Base-by-base conservation (phyloP, 1,140 invertebrate genomes). In the Rhynchophorus ferrugineus region DNA sequence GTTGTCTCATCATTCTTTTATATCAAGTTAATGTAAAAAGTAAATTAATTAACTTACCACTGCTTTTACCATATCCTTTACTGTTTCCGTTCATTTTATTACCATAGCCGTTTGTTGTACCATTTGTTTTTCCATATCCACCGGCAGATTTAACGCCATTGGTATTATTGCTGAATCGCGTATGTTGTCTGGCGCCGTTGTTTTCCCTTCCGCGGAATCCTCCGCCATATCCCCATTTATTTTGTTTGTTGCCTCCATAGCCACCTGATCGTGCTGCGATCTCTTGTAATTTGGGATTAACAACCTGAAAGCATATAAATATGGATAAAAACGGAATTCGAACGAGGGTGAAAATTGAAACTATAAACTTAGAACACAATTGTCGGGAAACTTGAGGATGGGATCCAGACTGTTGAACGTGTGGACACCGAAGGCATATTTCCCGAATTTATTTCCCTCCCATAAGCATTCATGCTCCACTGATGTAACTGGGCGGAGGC, bases 391-490 rank as follows among this genome's bases (percentile, higher is more conserved):
- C 48, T 58, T 58, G 56, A 58, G 54, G 54, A 56, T 56, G 54
- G 49, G 49, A 57, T 52, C 41, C 49, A 58, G 51, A 47, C 54
- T 50, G 11, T 13, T 38, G 61, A 58, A 60, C 58, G 78, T 81
- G 78, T 83, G 80, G 76, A 82, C 78, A 81, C 81, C 81, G 80
- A 83, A 84, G 81, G 82, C 81, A 80, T 80, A 71, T 76, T 75
- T 75, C 74, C 69, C 70, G 49, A 38, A 65, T 72, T 78, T 61
- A 63, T 83, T 52, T 83, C 69, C 79, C 81, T 82, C 78, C 63
- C 75, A 81, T 72, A 75, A 80, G 81, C 81, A 83, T 81, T 82
- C 79, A 83, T 80, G 78, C 78, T 73, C 75, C 75, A 75, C 73
- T 57, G 68, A 72, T 63, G 71, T 65, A 63, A 67, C 74, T 58